phyloP scores from a whole-genome alignment of 1,140 invertebrate genomes.

The Ceratina japonica region DNA sequence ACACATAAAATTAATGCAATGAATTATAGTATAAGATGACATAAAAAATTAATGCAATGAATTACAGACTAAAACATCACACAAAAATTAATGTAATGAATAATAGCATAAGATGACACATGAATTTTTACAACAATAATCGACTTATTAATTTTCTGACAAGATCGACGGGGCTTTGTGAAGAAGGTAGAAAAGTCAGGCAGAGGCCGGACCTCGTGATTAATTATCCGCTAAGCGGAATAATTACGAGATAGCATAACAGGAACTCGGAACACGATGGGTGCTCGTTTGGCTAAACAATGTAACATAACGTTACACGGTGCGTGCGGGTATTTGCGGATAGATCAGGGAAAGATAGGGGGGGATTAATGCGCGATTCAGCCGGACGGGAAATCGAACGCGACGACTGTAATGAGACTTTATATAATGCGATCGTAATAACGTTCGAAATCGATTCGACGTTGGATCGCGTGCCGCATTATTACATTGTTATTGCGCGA shows the following conservation, averaged over 20 bases:
- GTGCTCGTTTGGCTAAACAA: not conserved
- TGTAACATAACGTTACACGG: not conserved
- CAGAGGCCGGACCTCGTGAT: not conserved
- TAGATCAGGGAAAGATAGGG: not conserved
- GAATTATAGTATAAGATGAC: no score
- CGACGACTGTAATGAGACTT: not conserved
- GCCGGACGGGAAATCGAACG: not conserved
- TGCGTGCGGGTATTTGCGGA: not conserved
- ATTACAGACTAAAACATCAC: no score
- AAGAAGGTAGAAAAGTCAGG: not conserved
- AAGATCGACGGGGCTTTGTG: no score
- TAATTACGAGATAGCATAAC: not conserved
- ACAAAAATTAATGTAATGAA: no score
- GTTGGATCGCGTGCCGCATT: not conserved
- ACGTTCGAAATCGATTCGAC: constrained; percentile 9
- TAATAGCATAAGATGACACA: no score
- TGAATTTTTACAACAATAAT: no score
- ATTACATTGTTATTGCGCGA: constrained; percentile 10
- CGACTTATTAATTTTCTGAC: no score
- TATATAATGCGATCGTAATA: constrained; percentile 19
- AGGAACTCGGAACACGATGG: not conserved
- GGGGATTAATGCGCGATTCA: not conserved
- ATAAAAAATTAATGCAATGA: no score
- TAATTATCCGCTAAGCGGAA: not conserved
- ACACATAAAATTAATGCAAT: no score